Base-by-base conservation (phyloP, 2,888 invertebrate species). In the Ophraella communa region DNA sequence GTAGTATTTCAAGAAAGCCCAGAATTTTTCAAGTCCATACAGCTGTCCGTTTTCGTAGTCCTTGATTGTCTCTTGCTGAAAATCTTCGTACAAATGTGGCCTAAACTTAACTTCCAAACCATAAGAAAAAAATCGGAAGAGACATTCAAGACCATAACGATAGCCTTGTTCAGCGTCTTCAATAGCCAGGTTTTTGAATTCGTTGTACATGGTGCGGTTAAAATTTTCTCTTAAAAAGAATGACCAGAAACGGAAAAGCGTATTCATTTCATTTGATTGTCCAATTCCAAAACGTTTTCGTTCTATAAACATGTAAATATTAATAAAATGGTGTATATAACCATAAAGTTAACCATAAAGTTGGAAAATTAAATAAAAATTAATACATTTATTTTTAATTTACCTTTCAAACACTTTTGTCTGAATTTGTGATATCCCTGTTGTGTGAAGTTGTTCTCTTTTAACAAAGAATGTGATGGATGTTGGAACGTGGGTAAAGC, bases 261-360 rank as follows among this genome's bases (percentile, higher is more conserved):
- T 99, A 84, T 99, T 99, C 98, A 99, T 99, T 84, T 99, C 99
- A 79, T 95, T 96, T 4, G 96, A 96, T 79, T 94, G 94, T 0
- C 98, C 98, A 76, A 91, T 91, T 66, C 98, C 98, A 62, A 95
- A 87, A 79, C 93, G 90, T 83, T 94, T 94, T 72, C 98, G 91
- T 81, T 98, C 98, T 92, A 86, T 74, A 81, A 87, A 33, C 11
- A 52, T 2, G 3, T 2, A 24, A 24, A 2, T 24, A 1, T 24
- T 24, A 24, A 7, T 7, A 24, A 24, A n/a, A n/a, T n/a, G n/a
- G n/a, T 24, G 3, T 24, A 24, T 7, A 24, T 24, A 8, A 24
- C 8, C 8, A 7, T 24, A 7, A 24, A 8, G 24, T 24, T 24
- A 24, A n/a, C n/a, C n/a, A n/a, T n/a, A n/a, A n/a, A n/a, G n/a